Evolutionary conservation across 2,113 vertebrate genomes (phyloP), one percentile per base, ranked within the genome.

Genomic region (Danionella cerebrum): DNA sequence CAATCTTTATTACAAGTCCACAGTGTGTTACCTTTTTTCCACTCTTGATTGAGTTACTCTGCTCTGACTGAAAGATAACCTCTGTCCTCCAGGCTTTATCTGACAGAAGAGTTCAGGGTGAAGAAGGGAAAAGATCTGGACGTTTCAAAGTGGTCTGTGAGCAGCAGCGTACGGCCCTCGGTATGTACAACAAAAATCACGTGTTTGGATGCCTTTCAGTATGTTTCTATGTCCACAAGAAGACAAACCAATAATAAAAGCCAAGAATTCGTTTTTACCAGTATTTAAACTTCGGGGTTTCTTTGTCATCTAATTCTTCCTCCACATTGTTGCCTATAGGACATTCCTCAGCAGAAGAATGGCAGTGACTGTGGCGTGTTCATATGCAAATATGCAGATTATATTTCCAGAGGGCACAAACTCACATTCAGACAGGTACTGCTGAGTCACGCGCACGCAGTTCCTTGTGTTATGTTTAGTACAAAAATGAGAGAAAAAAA

Each of bases 361-460:
- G 88, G 91, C 35, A 96, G 88, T 16, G 94, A 97, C 79, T 98
- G 95, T 21, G 94, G 95, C 10, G 91, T 98, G 70, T 98, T 98
- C 82, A 69, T 84, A 67, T 98, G 95, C 91, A 94, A 93, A 90
- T 97, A 92, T 1, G 94, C 94, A 0, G 92, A 98, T 71, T 95
- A 88, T 73, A 84, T 96, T 7, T 79, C 91, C 67, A 86, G 85
- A 79, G 92, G 89, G 78, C 87, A 82, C 50, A 87, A 90, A 1
- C 83, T 96, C 63, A 85, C 83, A 70, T 98, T 98, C 75, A 89
- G 87, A 63, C 86, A 93, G 92, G 94, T 98, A 77, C 4, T 22
- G 4, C n/a, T 33, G 16, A 38, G 14, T 18, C n/a, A 67, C 12
- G 16, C 2, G 2, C 21, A 44, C 25, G 11, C 39, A 3, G 12